Percentiles rank a stretch among this genome's conserved stretches.
phyloP scores from a whole-genome alignment of 2,888 invertebrate species.

The Quadroppia sp. region DNA sequence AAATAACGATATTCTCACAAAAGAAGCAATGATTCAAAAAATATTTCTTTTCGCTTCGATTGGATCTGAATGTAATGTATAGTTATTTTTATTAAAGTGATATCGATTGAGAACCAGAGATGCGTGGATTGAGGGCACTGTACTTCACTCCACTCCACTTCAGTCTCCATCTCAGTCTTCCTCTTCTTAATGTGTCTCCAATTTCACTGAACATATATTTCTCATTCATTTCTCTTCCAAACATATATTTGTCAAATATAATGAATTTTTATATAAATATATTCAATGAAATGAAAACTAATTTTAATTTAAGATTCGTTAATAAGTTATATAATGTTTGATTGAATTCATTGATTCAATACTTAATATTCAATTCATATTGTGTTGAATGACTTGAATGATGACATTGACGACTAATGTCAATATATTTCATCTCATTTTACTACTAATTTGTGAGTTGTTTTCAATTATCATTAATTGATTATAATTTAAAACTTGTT shows the following conservation, averaged over 20 bases:
- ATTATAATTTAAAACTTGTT: too few species aligned
- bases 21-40: not conserved
- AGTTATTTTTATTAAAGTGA: not conserved
- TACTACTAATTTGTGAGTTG: too few species aligned
- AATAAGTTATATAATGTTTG: not conserved
- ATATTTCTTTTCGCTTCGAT: not conserved
- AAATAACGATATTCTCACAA: too few species aligned
- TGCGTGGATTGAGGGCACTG: conserved; percentile 30
- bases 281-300: not conserved
- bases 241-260: not conserved
- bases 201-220: not conserved
- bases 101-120: conserved; percentile 19
- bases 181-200: not conserved
- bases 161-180: conserved; percentile 12
- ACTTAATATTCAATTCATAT: too few species aligned
- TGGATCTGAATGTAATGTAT: not conserved
- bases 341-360: not conserved
- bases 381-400: too few species aligned
- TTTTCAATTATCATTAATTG: too few species aligned
- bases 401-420: too few species aligned
- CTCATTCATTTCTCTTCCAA: not conserved
- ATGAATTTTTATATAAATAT: not conserved
- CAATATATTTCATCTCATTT: too few species aligned
- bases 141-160: not conserved
- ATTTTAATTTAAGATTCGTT: not conserved